Percentiles rank a stretch among this genome's conserved stretches.
These are phyloP conservation scores for Stictocephala bisonia DNA, from an alignment of 2,888 invertebrate genomes.

Conservation along the genomic window DNA sequence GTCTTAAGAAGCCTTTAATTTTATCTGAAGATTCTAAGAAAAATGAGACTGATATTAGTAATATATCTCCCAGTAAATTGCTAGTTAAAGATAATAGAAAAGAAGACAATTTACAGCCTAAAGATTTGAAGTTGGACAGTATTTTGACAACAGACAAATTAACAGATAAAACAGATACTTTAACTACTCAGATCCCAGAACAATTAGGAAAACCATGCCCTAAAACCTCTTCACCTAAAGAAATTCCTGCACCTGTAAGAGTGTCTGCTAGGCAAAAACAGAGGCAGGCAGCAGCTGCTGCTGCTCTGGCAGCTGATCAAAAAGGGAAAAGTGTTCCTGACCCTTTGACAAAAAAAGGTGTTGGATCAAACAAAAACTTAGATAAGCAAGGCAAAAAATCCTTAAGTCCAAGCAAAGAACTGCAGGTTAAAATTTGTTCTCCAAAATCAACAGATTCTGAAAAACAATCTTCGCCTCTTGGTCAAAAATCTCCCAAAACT, in stretches of 20 bases:
- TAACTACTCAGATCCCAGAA: too few relatives aligned
- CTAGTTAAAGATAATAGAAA: too few relatives aligned
- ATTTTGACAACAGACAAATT: too few relatives aligned
- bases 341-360: not conserved
- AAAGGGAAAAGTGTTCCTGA: not conserved
- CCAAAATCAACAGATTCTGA: not conserved
- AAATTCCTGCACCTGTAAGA: constrained; percentile 21
- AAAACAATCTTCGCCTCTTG: constrained; percentile 3
- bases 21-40: too few relatives aligned
- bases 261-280: constrained; percentile 29
- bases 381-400: constrained; percentile 24
- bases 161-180: too few relatives aligned
- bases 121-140: not conserved
- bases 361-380: not conserved
- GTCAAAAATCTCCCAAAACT: constrained; percentile 23
- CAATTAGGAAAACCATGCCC: not conserved
- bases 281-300: constrained; percentile 24
- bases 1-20: too few relatives aligned
- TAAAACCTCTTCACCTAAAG: constrained; percentile 10
- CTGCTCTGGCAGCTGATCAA: constrained; percentile 23
- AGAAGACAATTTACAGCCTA: too few relatives aligned
- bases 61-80: too few relatives aligned
- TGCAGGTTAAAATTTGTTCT: constrained; percentile 12
- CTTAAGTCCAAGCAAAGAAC: constrained; percentile 26
- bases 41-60: too few relatives aligned